phyloP scores from a whole-genome alignment of 2,113 vertebrate species.

The Strix uralensis region DNA sequence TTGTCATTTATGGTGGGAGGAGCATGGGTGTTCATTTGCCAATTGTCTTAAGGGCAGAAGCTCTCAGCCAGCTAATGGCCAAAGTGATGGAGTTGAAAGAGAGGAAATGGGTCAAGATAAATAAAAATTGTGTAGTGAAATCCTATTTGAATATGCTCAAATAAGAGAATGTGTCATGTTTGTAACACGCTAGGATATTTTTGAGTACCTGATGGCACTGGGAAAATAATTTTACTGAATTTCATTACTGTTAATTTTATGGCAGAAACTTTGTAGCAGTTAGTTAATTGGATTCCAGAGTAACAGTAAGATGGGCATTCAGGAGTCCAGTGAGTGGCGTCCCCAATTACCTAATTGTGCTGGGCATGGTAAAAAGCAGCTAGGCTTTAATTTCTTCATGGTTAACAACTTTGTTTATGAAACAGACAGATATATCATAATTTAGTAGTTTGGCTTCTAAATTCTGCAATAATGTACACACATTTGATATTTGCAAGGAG shows the following conservation, averaged over 20 bases:
- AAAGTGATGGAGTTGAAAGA: neutral
- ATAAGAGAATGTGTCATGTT: neutral
- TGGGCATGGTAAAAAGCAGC: neutral
- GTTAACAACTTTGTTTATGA: constrained; percentile 43
- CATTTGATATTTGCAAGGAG: neutral
- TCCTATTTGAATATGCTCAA: neutral
- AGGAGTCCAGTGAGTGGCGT: neutral
- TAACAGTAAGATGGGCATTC: constrained; percentile 12
- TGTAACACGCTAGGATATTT: neutral
- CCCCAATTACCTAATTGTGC: constrained; percentile 28
- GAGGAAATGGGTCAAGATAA: neutral
- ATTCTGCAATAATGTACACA: neutral
- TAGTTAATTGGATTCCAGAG: neutral
- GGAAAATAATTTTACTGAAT: neutral
- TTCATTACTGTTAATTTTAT: neutral
- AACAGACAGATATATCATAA: neutral
- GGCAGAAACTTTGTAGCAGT: constrained; percentile 26
- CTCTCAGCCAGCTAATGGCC: neutral
- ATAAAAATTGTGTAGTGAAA: neutral
- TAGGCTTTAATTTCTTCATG: constrained; percentile 23
- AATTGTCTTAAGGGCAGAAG: neutral
- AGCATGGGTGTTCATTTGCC: neutral
- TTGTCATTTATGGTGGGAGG: neutral
- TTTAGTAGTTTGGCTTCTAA: neutral
- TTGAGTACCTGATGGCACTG: neutral